Percentiles rank a stretch among this genome's conserved stretches.
phyloP scores from a whole-genome alignment of 2,797 vertebrate species.

The Coccyzus lansbergi region DNA sequence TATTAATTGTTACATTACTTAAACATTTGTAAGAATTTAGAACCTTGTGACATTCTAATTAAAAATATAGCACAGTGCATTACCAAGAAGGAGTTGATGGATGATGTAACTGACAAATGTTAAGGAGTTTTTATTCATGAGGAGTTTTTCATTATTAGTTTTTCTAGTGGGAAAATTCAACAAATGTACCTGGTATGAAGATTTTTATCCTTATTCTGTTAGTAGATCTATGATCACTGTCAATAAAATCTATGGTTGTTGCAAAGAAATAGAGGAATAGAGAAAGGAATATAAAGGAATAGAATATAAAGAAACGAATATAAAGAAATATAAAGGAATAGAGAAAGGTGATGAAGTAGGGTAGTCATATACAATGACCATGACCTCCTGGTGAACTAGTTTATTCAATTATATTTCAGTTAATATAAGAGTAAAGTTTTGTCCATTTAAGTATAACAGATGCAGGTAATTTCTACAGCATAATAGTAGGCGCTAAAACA shows the following conservation, averaged over 20 bases:
- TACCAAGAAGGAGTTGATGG: neutral
- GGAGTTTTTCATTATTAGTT: neutral
- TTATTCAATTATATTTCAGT: neutral
- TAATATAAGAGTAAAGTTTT: neutral
- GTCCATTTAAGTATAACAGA: neutral
- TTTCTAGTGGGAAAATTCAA: neutral
- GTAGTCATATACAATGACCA: neutral
- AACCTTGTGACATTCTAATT: slow-evolving; percentile 2
- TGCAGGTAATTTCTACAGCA: neutral
- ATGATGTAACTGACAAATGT: neutral
- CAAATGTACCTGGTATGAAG: neutral
- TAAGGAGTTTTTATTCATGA: neutral
- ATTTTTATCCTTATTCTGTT: neutral
- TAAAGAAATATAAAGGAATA: neutral
- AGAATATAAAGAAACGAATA: too few species aligned
- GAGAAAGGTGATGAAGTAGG: neutral
- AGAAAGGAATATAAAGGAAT: neutral
- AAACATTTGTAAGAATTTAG: neutral
- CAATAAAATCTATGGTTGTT: neutral
- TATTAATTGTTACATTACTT: neutral
- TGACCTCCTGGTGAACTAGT: neutral
- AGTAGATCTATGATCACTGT: neutral
- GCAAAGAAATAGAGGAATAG: neutral
- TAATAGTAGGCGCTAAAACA: neutral
- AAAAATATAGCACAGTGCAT: neutral